phyloP scores from a whole-genome alignment of 2,113 vertebrate genomes.

The Leptobrachium leishanense region DNA sequence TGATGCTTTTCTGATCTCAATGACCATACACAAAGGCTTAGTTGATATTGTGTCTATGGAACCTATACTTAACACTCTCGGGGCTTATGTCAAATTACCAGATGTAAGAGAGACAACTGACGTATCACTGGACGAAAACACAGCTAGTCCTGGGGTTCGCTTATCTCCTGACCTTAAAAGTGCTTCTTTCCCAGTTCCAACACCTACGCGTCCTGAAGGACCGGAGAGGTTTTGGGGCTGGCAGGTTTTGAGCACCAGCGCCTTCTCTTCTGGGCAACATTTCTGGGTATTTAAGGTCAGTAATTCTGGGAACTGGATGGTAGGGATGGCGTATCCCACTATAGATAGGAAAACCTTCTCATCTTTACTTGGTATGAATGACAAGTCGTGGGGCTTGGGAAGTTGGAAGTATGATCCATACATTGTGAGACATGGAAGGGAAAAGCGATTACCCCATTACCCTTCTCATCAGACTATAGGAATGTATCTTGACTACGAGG shows the following conservation, averaged over 20 bases:
- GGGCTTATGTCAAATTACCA: background rate
- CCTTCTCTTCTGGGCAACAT: background rate
- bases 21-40: conserved; percentile 12
- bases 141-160: background rate
- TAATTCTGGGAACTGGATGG: background rate
- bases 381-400: background rate
- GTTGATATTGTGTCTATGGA: background rate
- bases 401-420: background rate
- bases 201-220: background rate
- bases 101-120: background rate
- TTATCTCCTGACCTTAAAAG: background rate
- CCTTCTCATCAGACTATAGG: background rate
- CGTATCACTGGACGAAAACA: conserved; percentile 9
- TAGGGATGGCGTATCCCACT: background rate
- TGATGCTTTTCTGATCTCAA: background rate
- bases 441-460: background rate
- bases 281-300: background rate
- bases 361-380: background rate
- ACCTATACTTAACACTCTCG: background rate
- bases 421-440: background rate
- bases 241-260: conserved; percentile 1
- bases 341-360: background rate
- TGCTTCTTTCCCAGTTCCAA: background rate
- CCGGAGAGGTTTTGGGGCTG: background rate
- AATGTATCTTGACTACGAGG: conserved; percentile 10